Base-by-base conservation (phyloP, 1,140 invertebrate genomes). In the Pachypeltis micranthus region DNA sequence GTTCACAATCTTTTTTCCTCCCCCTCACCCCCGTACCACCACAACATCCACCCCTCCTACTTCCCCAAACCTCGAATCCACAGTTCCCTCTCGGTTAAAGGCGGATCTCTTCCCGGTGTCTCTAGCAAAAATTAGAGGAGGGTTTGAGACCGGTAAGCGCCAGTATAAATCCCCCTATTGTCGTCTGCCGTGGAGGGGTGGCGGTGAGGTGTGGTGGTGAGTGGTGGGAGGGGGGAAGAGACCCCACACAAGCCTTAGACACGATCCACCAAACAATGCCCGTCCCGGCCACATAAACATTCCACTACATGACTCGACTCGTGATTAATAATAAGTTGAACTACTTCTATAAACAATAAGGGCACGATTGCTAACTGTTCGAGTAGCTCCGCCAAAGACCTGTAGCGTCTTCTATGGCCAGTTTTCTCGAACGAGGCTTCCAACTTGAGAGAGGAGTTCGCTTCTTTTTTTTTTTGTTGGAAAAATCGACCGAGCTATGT, bases 261-360 rank as follows among this genome's bases (percentile, higher is more conserved):
- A 28, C 57, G 57, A 59, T 29, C 57, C 27, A 25, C 29, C 26
- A 59, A 59, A 59, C 57, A 59, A 59, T 59, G 57, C 57, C 26
- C 29, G 29, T n/a, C 29, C 57, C 57, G 19, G 26, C 57, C 57
- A 59, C 57, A 59, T 59, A 59, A 59, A 59, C 57, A 59, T 59
- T 59, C 57, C 26, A 31, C 57, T 59, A 59, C 57, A 59, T 59
- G 57, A 59, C 57, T 31, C 57, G 26, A n/a, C 26, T 59, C 57
- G 57, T 59, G 57, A 59, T 59, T 59, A 59, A 59, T 59, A 59
- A 59, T 59, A 59, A 59, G 57, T 59, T 59, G 57, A 59, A 31
- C 57, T 59, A 59, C 57, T 59, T 59, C 57, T 59, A 59, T 59
- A 59, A 59, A 59, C 57, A 59, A 59, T 59, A 59, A 59, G 29